These are phyloP conservation scores for Chroicocephalus ridibundus DNA, from an alignment of 2,113 vertebrate species.

Conservation along the genomic window DNA sequence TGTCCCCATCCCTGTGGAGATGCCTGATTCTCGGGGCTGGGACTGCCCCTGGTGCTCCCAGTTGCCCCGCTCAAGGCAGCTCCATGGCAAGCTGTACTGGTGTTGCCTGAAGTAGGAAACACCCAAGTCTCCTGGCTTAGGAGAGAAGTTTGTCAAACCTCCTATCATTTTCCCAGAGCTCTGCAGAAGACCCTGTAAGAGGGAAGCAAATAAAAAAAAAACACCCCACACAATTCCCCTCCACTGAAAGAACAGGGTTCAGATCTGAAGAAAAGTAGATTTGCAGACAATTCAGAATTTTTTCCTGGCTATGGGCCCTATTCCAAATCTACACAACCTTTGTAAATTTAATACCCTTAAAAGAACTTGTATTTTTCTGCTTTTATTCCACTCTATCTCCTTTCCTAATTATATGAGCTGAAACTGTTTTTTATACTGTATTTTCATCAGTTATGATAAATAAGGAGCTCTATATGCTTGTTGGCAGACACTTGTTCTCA, in stretches of 20 bases:
- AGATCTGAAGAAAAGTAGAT: background rate
- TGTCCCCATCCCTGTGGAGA: accelerated
- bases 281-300: background rate
- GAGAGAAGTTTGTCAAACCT: background rate
- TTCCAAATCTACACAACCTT: background rate
- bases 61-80: background rate
- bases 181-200: background rate
- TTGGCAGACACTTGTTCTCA: background rate
- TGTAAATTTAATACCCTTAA: background rate
- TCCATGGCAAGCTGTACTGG: background rate
- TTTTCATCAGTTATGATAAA: background rate
- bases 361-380: background rate
- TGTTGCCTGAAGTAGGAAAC: background rate
- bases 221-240: background rate
- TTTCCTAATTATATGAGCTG: background rate
- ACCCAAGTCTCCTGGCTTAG: background rate
- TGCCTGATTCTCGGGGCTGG: accelerated
- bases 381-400: background rate
- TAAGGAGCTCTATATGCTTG: background rate
- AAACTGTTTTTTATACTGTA: accelerated
- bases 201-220: background rate
- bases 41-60: accelerated
- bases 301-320: background rate
- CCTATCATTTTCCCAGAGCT: background rate
- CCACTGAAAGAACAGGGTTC: background rate